phyloP scores from a whole-genome alignment of 1,140 invertebrate species.

The Brachionus rotundiformis region DNA sequence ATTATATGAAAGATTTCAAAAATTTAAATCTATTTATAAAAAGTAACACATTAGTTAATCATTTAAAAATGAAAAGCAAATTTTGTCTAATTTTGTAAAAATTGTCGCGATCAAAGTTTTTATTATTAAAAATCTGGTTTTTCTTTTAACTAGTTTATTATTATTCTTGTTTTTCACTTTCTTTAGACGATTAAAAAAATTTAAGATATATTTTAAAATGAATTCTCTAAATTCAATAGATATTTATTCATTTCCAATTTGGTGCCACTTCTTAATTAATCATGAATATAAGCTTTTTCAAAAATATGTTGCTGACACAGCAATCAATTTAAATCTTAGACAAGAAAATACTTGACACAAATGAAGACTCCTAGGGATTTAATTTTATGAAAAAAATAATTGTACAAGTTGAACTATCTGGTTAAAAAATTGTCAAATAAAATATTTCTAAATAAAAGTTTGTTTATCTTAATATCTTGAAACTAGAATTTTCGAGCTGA shows the following conservation, averaged over 20 bases:
- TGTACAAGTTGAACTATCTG: background rate
- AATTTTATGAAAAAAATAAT: background rate
- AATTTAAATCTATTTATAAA: too few relatives aligned
- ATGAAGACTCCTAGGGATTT: background rate
- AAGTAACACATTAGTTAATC: too few relatives aligned
- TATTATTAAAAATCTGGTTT: too few relatives aligned
- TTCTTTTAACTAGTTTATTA: too few relatives aligned
- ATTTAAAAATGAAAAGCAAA: too few relatives aligned
- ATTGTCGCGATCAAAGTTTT: too few relatives aligned
- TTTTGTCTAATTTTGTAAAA: too few relatives aligned
- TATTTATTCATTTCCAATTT: background rate
- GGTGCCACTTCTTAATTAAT: background rate
- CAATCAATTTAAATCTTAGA: background rate
- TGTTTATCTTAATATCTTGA: slow-evolving; percentile 34
- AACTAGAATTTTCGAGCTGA: slow-evolving; percentile 10
- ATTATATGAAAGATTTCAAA: too few relatives aligned
- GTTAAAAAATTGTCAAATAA: background rate
- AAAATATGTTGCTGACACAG: background rate
- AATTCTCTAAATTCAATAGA: background rate
- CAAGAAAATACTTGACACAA: background rate
- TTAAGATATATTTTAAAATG: too few relatives aligned
- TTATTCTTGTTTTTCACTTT: too few relatives aligned
- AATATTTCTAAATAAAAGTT: background rate
- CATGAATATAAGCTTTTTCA: background rate
- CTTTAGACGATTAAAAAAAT: too few relatives aligned